Conservation (phyloP, 2,113 vertebrate genomes). For the Axis porcinus region DNA sequence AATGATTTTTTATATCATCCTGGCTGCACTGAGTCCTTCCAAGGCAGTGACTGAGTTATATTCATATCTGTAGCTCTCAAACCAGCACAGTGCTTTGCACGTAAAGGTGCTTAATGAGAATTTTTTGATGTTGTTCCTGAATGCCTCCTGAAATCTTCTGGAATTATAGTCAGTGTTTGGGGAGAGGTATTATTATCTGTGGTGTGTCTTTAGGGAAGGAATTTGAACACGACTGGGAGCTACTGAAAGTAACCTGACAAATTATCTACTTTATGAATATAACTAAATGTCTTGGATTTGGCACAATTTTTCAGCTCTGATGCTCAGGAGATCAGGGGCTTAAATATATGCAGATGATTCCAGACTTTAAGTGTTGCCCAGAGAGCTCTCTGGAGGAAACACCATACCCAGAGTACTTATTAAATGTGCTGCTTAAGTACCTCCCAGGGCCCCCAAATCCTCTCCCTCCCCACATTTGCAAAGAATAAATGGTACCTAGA, state of each 20-base stretch:
- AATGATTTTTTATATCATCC: background rate
- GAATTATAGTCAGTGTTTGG: background rate
- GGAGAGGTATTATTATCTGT: background rate
- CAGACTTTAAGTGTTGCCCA: background rate
- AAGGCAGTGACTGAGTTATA: background rate
- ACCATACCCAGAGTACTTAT: background rate
- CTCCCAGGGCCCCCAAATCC: background rate
- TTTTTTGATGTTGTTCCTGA: background rate
- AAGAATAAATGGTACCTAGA: background rate
- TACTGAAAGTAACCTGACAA: slow-evolving; percentile 29
- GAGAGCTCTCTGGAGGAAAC: background rate
- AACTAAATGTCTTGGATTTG: background rate
- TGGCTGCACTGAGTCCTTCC: background rate
- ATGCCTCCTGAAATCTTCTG: background rate
- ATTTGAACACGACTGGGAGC: background rate
- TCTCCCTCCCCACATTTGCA: background rate
- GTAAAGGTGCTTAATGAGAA: background rate
- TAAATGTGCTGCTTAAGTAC: background rate
- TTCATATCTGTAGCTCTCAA: background rate
- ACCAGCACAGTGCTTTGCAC: background rate
- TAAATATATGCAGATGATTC: background rate
- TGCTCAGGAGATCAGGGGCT: background rate
- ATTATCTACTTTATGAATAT: slow-evolving; percentile 6
- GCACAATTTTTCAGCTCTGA: background rate
- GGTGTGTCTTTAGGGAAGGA: background rate